Percentiles rank a stretch among this genome's conserved stretches.
phyloP scores from a whole-genome alignment of 2,888 invertebrate species.

The Crioceris asparagi region DNA sequence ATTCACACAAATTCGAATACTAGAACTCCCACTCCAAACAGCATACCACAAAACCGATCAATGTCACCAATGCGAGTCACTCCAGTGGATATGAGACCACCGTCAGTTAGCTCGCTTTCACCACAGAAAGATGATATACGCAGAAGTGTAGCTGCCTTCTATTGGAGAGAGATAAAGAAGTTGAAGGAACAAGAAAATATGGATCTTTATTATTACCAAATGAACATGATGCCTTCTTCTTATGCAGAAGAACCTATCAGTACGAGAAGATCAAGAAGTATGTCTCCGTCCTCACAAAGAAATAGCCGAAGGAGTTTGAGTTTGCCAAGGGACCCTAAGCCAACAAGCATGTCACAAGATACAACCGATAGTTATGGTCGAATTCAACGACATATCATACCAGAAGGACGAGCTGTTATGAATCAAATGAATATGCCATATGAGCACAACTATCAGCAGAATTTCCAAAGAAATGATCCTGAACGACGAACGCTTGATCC shows the following conservation, averaged over 20 bases:
- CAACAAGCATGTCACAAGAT: slow-evolving; percentile 4
- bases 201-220: slow-evolving; percentile 32
- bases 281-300: slow-evolving; percentile 36
- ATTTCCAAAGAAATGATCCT: slow-evolving; percentile 23
- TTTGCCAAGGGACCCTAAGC: slow-evolving; percentile 27
- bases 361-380: slow-evolving; percentile 10
- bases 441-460: slow-evolving; percentile 10
- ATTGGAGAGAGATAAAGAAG: slow-evolving; percentile 58
- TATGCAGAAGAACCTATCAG: slow-evolving; percentile 31
- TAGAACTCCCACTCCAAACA: slow-evolving; percentile 19
- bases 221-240: slow-evolving; percentile 24
- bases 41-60: slow-evolving; percentile 14
- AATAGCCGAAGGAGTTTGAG: slow-evolving; percentile 37
- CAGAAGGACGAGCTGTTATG: slow-evolving; percentile 22
- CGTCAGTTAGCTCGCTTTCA: slow-evolving; percentile 23
- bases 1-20: slow-evolving; percentile 26
- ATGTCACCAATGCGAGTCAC: slow-evolving; percentile 15
- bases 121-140: slow-evolving; percentile 46
- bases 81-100: slow-evolving; percentile 8
- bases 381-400: slow-evolving; percentile 14
- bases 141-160: slow-evolving; percentile 53
- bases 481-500: slow-evolving; percentile 25
- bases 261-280: slow-evolving; percentile 37
- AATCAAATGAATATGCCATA: slow-evolving; percentile 10
- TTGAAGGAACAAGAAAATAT: slow-evolving; percentile 52